phyloP scores from a whole-genome alignment of 1,140 invertebrate genomes.

The Diorhabda sublineata region DNA sequence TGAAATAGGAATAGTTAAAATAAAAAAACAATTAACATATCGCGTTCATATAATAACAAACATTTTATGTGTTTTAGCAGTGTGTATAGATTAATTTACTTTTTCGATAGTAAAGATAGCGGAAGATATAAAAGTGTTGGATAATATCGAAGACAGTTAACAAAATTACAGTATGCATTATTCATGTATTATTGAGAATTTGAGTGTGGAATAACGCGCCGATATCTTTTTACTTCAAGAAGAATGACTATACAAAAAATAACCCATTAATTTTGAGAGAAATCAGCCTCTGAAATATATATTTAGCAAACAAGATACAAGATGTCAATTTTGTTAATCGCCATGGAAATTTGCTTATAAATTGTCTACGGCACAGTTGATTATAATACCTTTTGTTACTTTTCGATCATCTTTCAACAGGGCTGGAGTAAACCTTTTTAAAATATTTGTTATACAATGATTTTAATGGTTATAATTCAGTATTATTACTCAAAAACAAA shows the following conservation, averaged over 20 bases:
- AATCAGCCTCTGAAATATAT: slow-evolving; percentile 15
- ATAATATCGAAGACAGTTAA: neutral
- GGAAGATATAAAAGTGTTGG: too few relatives aligned
- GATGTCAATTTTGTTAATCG: slow-evolving; percentile 20
- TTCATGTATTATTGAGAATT: neutral
- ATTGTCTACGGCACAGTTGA: slow-evolving; percentile 13
- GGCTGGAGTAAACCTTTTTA: too few relatives aligned
- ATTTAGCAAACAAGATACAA: slow-evolving; percentile 19
- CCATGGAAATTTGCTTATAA: slow-evolving; percentile 20
- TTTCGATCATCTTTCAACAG: too few relatives aligned
- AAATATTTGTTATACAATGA: too few relatives aligned
- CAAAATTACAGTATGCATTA: neutral
- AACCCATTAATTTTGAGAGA: slow-evolving; percentile 12
- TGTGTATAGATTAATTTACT: too few relatives aligned
- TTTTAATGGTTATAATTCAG: too few relatives aligned
- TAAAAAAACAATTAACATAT: too few relatives aligned
- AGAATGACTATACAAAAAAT: slow-evolving; percentile 7
- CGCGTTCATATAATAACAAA: too few relatives aligned
- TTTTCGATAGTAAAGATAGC: too few relatives aligned
- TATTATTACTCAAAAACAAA: too few relatives aligned
- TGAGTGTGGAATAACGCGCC: neutral
- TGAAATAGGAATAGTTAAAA: too few relatives aligned
- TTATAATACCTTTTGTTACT: neutral
- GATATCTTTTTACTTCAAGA: neutral
- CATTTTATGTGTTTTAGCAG: too few relatives aligned